phyloP scores from a whole-genome alignment of 1,140 invertebrate genomes.

The Calliopsis andreniformis region DNA sequence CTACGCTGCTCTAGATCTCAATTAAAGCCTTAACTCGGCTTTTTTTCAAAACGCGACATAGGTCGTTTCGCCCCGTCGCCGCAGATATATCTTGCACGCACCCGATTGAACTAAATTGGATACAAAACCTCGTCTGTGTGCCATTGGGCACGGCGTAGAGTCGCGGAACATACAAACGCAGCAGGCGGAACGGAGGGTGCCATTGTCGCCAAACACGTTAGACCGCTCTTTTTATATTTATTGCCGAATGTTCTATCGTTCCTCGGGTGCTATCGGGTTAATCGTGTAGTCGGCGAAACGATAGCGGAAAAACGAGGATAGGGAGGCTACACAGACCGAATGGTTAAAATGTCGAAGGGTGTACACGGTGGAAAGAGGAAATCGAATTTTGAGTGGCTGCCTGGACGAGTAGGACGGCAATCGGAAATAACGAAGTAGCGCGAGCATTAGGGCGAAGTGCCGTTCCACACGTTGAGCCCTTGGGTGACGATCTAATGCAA shows the following conservation, averaged over 20 bases:
- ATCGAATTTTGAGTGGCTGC: conserved; percentile 57
- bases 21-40: too few relatives aligned
- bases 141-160: too few relatives aligned
- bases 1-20: too few relatives aligned
- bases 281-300: conserved; percentile 37
- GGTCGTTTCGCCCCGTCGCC: too few relatives aligned
- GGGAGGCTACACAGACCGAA: conserved; percentile 27
- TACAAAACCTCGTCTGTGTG: too few relatives aligned
- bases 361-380: conserved; percentile 34
- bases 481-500: conserved; percentile 39
- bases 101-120: too few relatives aligned
- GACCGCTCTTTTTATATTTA: conserved; percentile 16
- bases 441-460: conserved; percentile 48
- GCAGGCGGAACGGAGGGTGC: neutral
- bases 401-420: conserved; percentile 42
- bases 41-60: too few relatives aligned
- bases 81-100: too few relatives aligned
- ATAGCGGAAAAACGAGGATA: conserved; percentile 43
- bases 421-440: conserved; percentile 55
- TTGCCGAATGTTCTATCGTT: conserved; percentile 7
- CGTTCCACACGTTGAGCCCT: conserved; percentile 40
- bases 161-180: too few relatives aligned
- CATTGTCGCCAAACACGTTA: conserved; percentile 16
- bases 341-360: conserved; percentile 48
- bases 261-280: conserved; percentile 20